Evolutionary conservation across 2,113 vertebrate species (phyloP).

Genomic region (Rhombomys opimus): DNA sequence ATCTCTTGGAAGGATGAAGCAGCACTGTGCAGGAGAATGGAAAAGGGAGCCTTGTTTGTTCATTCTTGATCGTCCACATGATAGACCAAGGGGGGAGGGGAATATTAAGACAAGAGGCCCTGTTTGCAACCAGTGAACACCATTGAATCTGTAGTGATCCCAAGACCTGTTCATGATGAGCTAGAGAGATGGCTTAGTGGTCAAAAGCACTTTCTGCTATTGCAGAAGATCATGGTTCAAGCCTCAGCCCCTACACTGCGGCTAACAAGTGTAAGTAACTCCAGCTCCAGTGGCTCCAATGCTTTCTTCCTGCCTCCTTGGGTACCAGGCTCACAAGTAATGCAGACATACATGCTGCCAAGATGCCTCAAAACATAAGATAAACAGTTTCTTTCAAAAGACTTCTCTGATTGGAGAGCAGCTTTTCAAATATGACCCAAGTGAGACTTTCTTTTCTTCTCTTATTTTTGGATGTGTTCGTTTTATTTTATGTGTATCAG

Average conservation of each 20-base stretch:
- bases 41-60: not conserved
- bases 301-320: not conserved
- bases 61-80: not conserved
- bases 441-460: not conserved
- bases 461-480: too few species aligned
- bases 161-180: not conserved
- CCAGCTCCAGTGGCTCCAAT: not conserved
- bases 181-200: not conserved
- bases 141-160: constrained; percentile 15
- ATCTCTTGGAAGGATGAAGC: not conserved
- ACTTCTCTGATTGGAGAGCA: not conserved
- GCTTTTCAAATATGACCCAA: constrained; percentile 50
- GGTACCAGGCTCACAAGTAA: not conserved
- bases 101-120: not conserved
- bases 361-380: not conserved
- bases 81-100: not conserved
- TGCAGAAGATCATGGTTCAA: not conserved
- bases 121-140: not conserved
- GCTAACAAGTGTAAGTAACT: not conserved
- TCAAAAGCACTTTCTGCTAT: not conserved
- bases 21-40: not conserved
- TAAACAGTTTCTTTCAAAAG: not conserved
- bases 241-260: not conserved
- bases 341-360: not conserved
- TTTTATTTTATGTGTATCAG: too few species aligned